Conservation (phyloP, 35 echinoderm and acorn worm species). For the Nesometra sesokonis region DNA sequence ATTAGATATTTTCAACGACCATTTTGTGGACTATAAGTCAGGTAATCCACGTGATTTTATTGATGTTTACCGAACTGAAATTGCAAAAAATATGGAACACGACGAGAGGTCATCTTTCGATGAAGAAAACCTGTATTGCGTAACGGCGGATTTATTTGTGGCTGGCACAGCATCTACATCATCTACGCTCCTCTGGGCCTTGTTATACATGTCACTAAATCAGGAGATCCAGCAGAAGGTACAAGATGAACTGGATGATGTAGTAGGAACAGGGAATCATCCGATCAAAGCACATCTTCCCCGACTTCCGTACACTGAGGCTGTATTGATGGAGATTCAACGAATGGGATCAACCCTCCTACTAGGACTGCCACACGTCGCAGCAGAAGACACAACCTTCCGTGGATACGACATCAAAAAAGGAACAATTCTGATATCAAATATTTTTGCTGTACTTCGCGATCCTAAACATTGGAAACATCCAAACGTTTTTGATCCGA, state of each 20-base stretch:
- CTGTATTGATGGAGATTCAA: conserved; percentile 20
- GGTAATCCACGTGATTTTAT: no score
- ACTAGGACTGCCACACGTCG: not conserved
- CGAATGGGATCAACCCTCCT: no score
- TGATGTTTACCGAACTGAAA: no score
- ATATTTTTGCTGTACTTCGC: not conserved
- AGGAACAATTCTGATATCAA: not conserved
- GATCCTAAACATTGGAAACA: no score
- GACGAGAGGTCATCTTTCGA: not conserved
- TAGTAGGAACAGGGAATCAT: not conserved
- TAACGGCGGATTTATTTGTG: conserved; percentile 27
- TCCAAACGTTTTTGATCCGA: not conserved
- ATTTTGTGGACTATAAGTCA: no score
- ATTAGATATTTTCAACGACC: no score
- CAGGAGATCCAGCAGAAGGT: not conserved
- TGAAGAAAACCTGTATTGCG: not conserved
- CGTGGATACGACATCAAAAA: no score
- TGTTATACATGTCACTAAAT: conserved; percentile 19
- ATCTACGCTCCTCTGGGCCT: conserved; percentile 26
- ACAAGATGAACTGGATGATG: conserved; percentile 20
- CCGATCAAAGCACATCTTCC: no score
- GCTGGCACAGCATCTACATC: conserved; percentile 31
- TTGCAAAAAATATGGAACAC: no score
- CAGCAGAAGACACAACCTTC: not conserved
- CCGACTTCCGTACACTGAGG: conserved; percentile 24